phyloP scores from a whole-genome alignment of 2,113 vertebrate genomes.

The Nettapus auritus region DNA sequence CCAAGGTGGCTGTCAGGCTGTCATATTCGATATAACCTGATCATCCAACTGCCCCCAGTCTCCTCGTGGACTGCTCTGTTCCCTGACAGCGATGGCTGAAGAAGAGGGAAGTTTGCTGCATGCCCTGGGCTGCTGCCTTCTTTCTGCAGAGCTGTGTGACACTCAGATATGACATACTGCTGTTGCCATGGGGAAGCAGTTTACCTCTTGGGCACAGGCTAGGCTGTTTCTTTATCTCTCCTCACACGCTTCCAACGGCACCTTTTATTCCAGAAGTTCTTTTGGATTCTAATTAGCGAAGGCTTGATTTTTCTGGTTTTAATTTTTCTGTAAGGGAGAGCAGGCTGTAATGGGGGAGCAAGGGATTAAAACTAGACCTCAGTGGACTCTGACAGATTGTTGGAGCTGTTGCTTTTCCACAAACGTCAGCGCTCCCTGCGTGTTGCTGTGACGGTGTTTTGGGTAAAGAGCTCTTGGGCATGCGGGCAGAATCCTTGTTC shows the following conservation, averaged over 20 bases:
- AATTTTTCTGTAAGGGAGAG: neutral
- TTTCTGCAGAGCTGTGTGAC: neutral
- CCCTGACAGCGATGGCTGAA: neutral
- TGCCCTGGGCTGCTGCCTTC: neutral
- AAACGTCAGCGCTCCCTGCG: neutral
- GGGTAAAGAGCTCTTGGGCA: neutral
- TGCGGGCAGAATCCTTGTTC: neutral
- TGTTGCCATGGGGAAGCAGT: conserved; percentile 5
- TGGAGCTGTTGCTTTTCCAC: neutral
- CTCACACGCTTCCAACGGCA: neutral
- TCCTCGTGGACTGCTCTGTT: neutral
- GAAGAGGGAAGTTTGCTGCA: neutral
- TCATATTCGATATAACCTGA: neutral
- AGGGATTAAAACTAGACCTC: neutral
- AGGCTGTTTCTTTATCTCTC: neutral
- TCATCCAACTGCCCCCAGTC: neutral
- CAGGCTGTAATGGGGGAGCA: neutral
- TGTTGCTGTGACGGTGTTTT: neutral
- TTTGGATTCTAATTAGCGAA: neutral
- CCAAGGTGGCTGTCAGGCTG: neutral
- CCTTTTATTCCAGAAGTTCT: neutral
- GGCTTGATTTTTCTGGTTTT: neutral
- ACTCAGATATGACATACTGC: fast-evolving
- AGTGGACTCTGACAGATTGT: neutral
- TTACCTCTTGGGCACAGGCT: neutral